Base-by-base conservation (phyloP, 2,113 vertebrate genomes). In the Erpornis zantholeuca region DNA sequence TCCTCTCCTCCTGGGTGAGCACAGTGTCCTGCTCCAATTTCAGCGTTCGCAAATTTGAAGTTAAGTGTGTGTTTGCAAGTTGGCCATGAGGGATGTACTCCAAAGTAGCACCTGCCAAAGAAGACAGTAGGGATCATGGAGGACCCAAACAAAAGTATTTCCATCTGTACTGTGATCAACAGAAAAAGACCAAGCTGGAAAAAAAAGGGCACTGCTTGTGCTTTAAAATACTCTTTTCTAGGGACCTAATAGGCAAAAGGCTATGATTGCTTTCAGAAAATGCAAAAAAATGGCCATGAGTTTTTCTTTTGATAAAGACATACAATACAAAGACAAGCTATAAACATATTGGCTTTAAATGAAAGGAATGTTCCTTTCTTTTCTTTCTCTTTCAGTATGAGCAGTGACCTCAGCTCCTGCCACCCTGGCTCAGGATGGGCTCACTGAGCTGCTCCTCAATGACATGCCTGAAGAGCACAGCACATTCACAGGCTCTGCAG, bases 1-100 rank as follows among this genome's bases (percentile, higher is more conserved):
- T 96, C 83, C 87, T 95, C 68, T 98, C 97, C 64, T 93, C 89
- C 89, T 78, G 94, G 23, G 88, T 60, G 47, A 98, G 96, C 22
- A 97, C 92, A 5, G 73, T 12, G 22, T 94, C 96, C 50, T 96
- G 95, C 82, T 88, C 61, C 36, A 96, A 68, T n/a, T 92, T 87
- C 84, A 96, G 45, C 0, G 72, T 63, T 80, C 83, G 92, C 53
- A 95, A 86, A 65, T 71, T 96, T 60, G 96, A 90, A 82, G 92
- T 53, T 68, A 94, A 64, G 45, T 92, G 89, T 33, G 91, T 28
- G 14, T 84, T 95, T 77, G 95, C 91, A 91, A 95, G 93, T 9
- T 96, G 95, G 54, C 96, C 92, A 7, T 79, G 94, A 77, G 94
- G 89, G 82, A 93, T 87, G 82, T 94, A 85, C 21, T 94, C 94